Conservation (phyloP, 2,797 vertebrate genomes). For the Peromyscus aztecus region DNA sequence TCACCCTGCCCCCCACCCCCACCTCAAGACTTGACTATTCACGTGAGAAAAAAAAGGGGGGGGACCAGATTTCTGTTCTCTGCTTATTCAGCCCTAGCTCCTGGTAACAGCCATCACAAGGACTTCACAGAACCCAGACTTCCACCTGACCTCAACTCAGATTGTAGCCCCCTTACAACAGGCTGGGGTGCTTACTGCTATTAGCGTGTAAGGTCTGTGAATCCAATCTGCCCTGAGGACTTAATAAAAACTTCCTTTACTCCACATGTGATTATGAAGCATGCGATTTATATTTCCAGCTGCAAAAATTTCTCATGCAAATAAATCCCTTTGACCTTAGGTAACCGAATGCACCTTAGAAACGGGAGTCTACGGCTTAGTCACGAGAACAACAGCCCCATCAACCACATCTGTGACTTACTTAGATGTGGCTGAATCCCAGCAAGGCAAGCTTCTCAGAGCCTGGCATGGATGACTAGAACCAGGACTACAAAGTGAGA, state of each 20-base stretch:
- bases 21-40: background rate
- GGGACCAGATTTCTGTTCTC: background rate
- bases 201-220: background rate
- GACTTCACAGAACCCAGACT: background rate
- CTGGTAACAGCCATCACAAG: background rate
- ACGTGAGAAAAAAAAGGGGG: background rate
- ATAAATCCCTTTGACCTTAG: slow-evolving; percentile 67
- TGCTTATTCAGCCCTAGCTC: background rate
- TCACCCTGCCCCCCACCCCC: background rate
- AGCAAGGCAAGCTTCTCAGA: background rate
- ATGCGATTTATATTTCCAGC: slow-evolving; percentile 69
- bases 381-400: background rate
- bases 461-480: background rate
- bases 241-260: slow-evolving; percentile 54
- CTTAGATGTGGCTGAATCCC: background rate
- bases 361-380: slow-evolving; percentile 35
- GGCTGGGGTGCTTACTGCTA: fast-evolving
- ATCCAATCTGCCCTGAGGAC: background rate
- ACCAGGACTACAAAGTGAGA: background rate
- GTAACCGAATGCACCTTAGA: slow-evolving; percentile 37
- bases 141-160: background rate
- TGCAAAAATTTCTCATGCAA: slow-evolving; percentile 66
- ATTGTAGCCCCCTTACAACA: background rate
- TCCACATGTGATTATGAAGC: slow-evolving; percentile 11
- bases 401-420: background rate